These are phyloP conservation scores for Tricholaema leucomelas DNA, from an alignment of 2,113 vertebrate species.

Conservation along the genomic window DNA sequence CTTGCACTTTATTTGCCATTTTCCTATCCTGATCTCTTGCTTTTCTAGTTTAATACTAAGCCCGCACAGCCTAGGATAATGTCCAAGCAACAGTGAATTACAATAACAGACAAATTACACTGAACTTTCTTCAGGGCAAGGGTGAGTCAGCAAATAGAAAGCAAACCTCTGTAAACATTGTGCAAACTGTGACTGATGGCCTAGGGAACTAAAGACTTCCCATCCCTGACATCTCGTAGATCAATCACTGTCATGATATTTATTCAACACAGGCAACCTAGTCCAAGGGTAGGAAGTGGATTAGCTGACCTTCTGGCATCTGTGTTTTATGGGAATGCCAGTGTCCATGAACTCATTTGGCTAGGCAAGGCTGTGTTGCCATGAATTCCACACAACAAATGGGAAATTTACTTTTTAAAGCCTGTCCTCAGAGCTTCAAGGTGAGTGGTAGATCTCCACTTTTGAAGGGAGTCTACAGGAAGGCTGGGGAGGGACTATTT, in stretches of 20 bases:
- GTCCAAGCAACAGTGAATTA: slow-evolving; percentile 6
- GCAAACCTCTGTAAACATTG: neutral
- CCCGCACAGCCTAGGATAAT: neutral
- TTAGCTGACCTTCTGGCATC: neutral
- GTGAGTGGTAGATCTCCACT: neutral
- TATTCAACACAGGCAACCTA: neutral
- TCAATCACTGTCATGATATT: neutral
- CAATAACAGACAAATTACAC: neutral
- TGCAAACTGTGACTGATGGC: neutral
- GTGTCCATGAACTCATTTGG: neutral
- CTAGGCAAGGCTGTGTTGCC: neutral
- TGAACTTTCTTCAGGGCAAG: neutral
- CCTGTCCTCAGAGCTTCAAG: neutral
- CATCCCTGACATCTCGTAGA: neutral
- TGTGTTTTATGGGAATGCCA: neutral
- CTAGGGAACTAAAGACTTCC: neutral
- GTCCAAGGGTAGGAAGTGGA: neutral
- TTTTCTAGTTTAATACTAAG: neutral
- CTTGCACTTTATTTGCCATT: neutral
- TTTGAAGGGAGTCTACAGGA: no score
- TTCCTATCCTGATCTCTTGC: neutral
- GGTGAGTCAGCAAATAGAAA: slow-evolving; percentile 10
- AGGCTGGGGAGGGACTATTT: no score
- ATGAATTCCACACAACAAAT: neutral
- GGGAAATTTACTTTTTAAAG: neutral